Conservation (phyloP, 2,113 vertebrate genomes). For the Cathartes aura region DNA sequence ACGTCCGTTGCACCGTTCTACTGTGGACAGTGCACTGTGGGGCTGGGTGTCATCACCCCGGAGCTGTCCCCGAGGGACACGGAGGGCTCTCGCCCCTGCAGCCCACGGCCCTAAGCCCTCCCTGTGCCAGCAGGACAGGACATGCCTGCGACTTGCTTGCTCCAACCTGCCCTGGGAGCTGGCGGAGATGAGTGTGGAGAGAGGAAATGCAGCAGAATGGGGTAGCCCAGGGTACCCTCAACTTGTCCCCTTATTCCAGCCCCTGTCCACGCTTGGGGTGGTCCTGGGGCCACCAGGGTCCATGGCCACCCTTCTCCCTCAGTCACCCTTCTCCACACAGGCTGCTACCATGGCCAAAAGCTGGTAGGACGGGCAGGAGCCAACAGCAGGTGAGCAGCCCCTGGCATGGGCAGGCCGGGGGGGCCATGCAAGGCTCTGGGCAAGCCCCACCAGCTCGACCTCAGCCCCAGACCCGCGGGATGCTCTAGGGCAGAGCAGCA, state of each 20-base stretch:
- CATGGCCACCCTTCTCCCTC: rapidly evolving
- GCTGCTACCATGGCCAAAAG: neutral
- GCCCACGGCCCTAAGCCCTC: neutral
- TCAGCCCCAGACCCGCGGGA: neutral
- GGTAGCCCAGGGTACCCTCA: neutral
- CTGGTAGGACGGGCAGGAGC: neutral
- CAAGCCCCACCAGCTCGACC: neutral
- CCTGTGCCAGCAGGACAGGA: neutral
- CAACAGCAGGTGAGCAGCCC: neutral
- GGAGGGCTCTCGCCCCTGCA: rapidly evolving
- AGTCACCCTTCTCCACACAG: neutral
- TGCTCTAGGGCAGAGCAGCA: neutral
- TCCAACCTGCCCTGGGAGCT: neutral
- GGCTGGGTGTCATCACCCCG: neutral
- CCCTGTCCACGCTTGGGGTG: rapidly evolving
- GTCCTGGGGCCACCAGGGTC: neutral
- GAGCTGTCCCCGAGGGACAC: rapidly evolving
- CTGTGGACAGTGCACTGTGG: rapidly evolving
- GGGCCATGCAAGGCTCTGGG: rapidly evolving
- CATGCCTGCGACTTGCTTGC: neutral
- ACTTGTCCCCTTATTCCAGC: neutral
- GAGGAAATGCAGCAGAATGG: neutral
- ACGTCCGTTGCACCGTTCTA: rapidly evolving
- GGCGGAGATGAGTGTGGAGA: neutral
- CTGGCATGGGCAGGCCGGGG: neutral